These are phyloP conservation scores for Monodelphis domestica DNA, from an alignment of 2,797 vertebrate genomes.

Conservation along the genomic window DNA sequence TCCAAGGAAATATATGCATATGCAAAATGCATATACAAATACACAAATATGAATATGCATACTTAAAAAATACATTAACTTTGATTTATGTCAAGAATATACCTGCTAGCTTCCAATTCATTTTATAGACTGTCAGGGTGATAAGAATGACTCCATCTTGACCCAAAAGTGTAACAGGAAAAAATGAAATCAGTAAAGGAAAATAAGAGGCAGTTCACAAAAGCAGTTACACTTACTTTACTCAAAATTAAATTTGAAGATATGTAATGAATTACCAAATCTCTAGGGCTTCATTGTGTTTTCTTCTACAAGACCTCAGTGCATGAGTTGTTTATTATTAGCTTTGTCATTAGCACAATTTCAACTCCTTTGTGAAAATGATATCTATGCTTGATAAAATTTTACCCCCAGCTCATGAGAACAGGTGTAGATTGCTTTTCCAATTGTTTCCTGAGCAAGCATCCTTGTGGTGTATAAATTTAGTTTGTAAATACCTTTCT, in stretches of 20 bases:
- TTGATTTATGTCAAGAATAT: slow-evolving; percentile 30
- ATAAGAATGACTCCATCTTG: slow-evolving; percentile 58
- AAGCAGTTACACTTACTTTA: slow-evolving; percentile 37
- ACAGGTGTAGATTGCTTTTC: neutral
- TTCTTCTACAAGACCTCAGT: slow-evolving; percentile 33
- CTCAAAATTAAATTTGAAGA: neutral
- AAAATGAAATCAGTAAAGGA: slow-evolving; percentile 58
- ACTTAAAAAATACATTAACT: neutral
- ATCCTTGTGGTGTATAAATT: neutral
- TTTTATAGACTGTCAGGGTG: slow-evolving; percentile 60
- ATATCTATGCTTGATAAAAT: neutral
- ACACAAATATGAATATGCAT: neutral
- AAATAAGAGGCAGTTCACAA: slow-evolving; percentile 34
- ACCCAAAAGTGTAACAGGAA: slow-evolving; percentile 62
- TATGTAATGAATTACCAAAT: neutral
- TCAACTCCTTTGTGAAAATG: slow-evolving; percentile 1
- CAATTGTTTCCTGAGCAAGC: neutral
- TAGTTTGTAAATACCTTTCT: neutral
- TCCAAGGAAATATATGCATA: neutral
- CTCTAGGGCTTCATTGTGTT: slow-evolving; percentile 47
- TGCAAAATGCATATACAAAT: neutral
- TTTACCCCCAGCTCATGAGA: neutral
- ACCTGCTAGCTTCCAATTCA: slow-evolving; percentile 40
- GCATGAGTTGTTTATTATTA: neutral
- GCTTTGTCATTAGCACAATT: neutral